Conservation (phyloP, 2,888 invertebrate species). For the Drosophila histrio region DNA sequence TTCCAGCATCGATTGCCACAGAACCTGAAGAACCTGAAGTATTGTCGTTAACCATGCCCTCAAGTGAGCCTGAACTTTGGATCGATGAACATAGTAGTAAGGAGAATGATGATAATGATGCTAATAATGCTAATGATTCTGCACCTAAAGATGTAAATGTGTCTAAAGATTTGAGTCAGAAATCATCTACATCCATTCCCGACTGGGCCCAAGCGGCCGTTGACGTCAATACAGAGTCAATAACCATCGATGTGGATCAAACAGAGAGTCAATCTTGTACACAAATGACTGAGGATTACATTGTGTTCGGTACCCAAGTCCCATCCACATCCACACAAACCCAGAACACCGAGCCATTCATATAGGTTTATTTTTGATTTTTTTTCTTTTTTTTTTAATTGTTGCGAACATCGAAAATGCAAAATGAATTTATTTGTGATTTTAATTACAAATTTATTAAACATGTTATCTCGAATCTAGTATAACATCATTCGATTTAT, state of each 20-base stretch:
- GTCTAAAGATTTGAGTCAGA: background rate
- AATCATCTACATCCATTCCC: too few relatives aligned
- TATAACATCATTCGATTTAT: constrained; percentile 35
- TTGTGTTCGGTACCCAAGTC: constrained; percentile 46
- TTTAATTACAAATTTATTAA: constrained; percentile 28
- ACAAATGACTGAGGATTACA: constrained; percentile 26
- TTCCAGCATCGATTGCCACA: background rate
- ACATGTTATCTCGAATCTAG: constrained; percentile 19
- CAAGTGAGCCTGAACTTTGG: constrained; percentile 9
- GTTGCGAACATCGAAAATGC: constrained; percentile 4
- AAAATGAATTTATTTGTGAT: constrained; percentile 15
- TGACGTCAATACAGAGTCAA: constrained; percentile 37
- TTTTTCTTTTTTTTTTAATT: background rate
- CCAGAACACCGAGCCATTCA: constrained; percentile 8
- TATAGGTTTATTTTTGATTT: background rate
- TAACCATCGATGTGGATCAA: constrained; percentile 12
- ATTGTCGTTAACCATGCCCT: background rate
- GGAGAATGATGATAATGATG: fast-evolving
- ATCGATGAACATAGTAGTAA: background rate
- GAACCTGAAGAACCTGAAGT: background rate
- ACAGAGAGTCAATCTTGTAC: constrained; percentile 19
- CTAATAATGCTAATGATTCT: background rate
- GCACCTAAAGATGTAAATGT: background rate
- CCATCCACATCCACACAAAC: constrained; percentile 53
- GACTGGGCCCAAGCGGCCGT: constrained; percentile 31